Base-by-base conservation (phyloP, 2,113 vertebrate species). In the Glaucidium brasilianum region DNA sequence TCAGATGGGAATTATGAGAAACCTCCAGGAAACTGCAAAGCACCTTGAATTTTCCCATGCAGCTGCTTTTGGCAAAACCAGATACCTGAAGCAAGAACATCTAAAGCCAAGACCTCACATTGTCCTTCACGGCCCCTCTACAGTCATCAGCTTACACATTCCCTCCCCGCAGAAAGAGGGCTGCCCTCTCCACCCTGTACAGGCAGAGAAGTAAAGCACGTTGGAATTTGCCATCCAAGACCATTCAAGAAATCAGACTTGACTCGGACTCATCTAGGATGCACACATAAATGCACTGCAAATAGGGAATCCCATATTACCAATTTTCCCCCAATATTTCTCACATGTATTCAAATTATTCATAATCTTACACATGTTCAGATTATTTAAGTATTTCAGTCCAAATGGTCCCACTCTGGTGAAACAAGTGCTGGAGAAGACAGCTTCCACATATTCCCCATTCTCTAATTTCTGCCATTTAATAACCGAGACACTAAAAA, bases 31-130 rank as follows among this genome's bases (percentile, higher is more conserved):
- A 75, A 49, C 17, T 5, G 12, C 7, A 13, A 53, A 76, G 27
- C 17, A 63, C 43, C 53, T 56, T 29, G 26, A 60, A 84, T 45
- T 72, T 58, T 63, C 26, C 52, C 2, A 1, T 20, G 13, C 50
- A 74, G 5, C 20, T 52, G 26, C 27, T 49, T 78, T 37, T 62
- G 35, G 43, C 45, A 69, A 88, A 89, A 68, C 0, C 0, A 1
- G n/a, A 2, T 11, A 73, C 6, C 11, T 2, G 2, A 56, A 66
- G 26, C 49, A 84, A 0, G 0, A 58, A 5, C 39, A 68, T 15
- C 39, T 32, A 22, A 74, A 80, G 26, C 18, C 34, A 86, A 82
- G 41, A 85, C 27, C 15, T 74, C 47, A 34, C 19, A 34, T 1
- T 0, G 0, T 3, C 39, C 32, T 22, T 73, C 39, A 52, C 10